phyloP scores from a whole-genome alignment of 1,140 invertebrate genomes.

The Monomorium pharaonis region DNA sequence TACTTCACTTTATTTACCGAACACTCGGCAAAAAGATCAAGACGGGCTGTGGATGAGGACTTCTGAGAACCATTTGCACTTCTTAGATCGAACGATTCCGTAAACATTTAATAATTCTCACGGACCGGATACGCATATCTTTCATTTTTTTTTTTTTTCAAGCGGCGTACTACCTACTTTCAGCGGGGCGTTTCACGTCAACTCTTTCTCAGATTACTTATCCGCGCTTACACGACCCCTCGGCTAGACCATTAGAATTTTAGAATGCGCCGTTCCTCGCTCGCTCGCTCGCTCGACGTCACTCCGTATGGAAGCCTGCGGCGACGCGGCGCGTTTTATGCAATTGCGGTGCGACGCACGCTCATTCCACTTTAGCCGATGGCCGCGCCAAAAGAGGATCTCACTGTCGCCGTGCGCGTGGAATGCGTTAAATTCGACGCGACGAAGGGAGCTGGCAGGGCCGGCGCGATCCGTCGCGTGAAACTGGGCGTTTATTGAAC shows the following conservation, averaged over 20 bases:
- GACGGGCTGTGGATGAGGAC: not conserved
- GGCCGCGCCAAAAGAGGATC: slow-evolving; percentile 60
- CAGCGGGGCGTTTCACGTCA: not conserved
- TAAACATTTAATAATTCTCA: slow-evolving; percentile 6
- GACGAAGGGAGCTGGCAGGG: slow-evolving; percentile 20
- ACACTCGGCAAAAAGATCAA: not conserved
- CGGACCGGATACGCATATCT: not conserved
- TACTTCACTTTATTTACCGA: not conserved
- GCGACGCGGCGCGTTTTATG: slow-evolving; percentile 29
- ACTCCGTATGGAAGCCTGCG: not conserved
- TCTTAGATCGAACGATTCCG: not conserved
- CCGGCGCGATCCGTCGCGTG: not conserved
- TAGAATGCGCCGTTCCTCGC: not conserved
- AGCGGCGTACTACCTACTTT: not conserved
- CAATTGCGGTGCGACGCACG: slow-evolving; percentile 72
- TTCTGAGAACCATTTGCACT: not conserved
- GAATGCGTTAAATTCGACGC: slow-evolving; percentile 63
- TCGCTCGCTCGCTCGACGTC: not conserved
- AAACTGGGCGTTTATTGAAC: not conserved
- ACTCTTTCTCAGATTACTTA: not conserved
- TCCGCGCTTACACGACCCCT: not conserved
- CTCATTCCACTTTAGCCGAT: slow-evolving; percentile 73
- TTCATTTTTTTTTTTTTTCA: not conserved
- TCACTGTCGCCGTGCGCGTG: slow-evolving; percentile 43
- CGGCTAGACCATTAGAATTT: slow-evolving; percentile 29